Evolutionary conservation across 2,113 vertebrate species (phyloP), one percentile per base, ranked within the genome.

Genomic region (Lagopus leucura): DNA sequence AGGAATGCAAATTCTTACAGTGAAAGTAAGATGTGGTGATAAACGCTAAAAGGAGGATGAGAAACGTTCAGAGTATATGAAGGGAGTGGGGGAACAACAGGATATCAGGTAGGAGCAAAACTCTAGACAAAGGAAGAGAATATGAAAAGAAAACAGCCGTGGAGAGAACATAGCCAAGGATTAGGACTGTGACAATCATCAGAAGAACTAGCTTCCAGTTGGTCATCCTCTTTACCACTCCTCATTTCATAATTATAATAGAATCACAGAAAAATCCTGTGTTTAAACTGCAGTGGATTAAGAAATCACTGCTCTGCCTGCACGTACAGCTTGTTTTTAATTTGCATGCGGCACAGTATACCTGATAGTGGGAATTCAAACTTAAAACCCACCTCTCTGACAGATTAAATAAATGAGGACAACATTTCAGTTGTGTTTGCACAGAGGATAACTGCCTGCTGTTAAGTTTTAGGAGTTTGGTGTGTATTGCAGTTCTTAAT

Each of bases 181-280:
- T 65, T 61, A 77, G 55, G 36, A 5, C 32, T 61, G 30, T 65
- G 78, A 28, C 21, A 60, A 32, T 47, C 48, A 16, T 6, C 40
- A n/a, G 40, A 61, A 81, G 21, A 81, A 70, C 66, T 27, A 4
- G 16, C 57, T 89, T 57, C 21, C 30, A 25, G 28, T 8, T 34
- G n/a, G 10, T 81, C 34, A 22, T 12, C 19, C 21, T 42, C 28
- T 60, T 73, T 70, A 36, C n/a, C 42, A 14, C 6, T 81, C 8
- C 61, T n/a, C 0, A 0, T 82, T 36, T 38, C 13, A 18, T 45
- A 47, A 61, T 15, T 1, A 1, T 82, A 81, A 69, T 21, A 57
- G 58, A 74, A 22, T 34, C 28, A 77, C 32, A 52, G 8, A 86
- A 52, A 75, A 86, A 65, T 83, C 38, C 32, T 70, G 48, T 84